Evolutionary conservation across 2,888 invertebrate genomes (phyloP).

Genomic region (Limnephilus marmoratus): DNA sequence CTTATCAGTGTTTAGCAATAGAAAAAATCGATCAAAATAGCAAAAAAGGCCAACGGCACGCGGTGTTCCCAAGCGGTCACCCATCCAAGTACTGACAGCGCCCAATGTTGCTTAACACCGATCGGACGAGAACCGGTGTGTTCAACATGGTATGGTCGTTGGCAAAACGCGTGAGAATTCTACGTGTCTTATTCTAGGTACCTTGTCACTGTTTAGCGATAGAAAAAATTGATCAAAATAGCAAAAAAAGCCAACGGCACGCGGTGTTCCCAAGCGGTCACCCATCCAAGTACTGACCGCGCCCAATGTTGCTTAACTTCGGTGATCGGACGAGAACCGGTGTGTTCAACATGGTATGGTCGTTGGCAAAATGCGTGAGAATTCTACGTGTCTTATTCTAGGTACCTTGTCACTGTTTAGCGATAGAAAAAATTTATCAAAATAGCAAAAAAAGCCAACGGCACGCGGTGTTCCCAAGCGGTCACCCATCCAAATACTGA

Average conservation of each 20-base stretch:
- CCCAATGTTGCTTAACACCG: slow-evolving; percentile 67
- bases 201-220: too few relatives aligned
- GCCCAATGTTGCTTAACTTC: slow-evolving; percentile 67
- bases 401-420: too few relatives aligned
- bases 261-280: slow-evolving; percentile 72
- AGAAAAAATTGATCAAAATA: too few relatives aligned
- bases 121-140: slow-evolving; percentile 68
- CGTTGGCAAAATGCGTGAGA: neutral
- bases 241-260: slow-evolving; percentile 66
- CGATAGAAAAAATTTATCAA: too few relatives aligned
- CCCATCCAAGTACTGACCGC: slow-evolving; percentile 73
- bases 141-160: slow-evolving; percentile 66
- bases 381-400: too few relatives aligned
- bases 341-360: slow-evolving; percentile 67
- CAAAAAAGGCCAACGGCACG: slow-evolving; percentile 54
- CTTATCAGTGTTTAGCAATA: too few relatives aligned
- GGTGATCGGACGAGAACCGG: slow-evolving; percentile 68
- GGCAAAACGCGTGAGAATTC: too few relatives aligned
- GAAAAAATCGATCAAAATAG: too few relatives aligned
- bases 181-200: too few relatives aligned
- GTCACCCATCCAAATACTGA: slow-evolving; percentile 73
- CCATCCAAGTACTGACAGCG: slow-evolving; percentile 65
- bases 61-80: slow-evolving; percentile 65
- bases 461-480: slow-evolving; percentile 72
- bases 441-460: slow-evolving; percentile 27